Evolutionary conservation across 1,140 invertebrate species (phyloP), one percentile per base, ranked within the genome.

Genomic region (Tetraneura akinire): DNA sequence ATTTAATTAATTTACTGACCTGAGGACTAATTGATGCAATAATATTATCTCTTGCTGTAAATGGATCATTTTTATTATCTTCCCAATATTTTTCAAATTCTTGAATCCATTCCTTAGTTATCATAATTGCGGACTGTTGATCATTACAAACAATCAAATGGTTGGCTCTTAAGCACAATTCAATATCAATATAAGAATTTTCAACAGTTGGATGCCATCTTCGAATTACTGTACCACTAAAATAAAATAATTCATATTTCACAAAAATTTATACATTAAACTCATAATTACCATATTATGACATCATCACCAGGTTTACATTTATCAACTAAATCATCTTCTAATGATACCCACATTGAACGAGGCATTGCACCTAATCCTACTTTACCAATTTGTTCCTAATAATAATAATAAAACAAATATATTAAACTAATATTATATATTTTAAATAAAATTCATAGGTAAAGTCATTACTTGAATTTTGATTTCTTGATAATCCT

Each of bases 401-500:
- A 86, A n/a, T 37, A 89, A 85, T 80, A 80, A 47, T 3, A n/a
- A 81, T 80, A 42, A 21, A 9, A 68, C 47, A 47, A 74, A 32
- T 45, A 57, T 66, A 74, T 18, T 74, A 1, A 51, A 80, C 45
- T 29, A 62, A 45, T 81, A 71, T 80, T 80, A 70, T 62, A 62
- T 78, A 62, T 82, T 49, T 37, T 68, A 66, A 53, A 81, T 82
- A 37, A 37, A 37, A 37, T 37, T 37, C 8, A 49, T 37, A 62
- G 18, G 42, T 18, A 70, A 10, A 42, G n/a, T n/a, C 18, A 81
- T 80, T 86, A 91, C 91, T 86, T 94, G 92, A 84, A 94, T 88
- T 88, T 94, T 95, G 23, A 97, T 90, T 89, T 97, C 95, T 87
- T 96, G 95, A 86, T 94, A 96, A 88, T 97, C 95, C 82, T 91